These are phyloP conservation scores for Caenorhabditis sp. DNA, from an alignment of 2,888 invertebrate genomes.

Conservation along the genomic window DNA sequence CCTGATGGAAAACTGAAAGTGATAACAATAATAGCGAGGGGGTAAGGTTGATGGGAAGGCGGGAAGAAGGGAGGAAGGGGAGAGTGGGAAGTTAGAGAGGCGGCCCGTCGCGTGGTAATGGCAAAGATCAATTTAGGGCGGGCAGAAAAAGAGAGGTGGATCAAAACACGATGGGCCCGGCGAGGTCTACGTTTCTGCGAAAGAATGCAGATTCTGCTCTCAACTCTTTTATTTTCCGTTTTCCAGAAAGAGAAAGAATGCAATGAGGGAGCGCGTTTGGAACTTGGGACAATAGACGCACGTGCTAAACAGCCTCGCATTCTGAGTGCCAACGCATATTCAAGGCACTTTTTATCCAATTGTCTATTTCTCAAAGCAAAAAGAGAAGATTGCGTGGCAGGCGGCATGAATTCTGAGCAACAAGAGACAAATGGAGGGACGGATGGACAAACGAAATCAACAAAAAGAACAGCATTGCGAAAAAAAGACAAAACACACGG, in stretches of 20 bases:
- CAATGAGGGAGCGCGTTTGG: constrained; percentile 7
- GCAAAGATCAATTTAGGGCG: constrained; percentile 49
- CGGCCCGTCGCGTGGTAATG: constrained; percentile 27
- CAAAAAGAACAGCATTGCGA: constrained; percentile 24
- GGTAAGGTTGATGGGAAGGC: constrained; percentile 15
- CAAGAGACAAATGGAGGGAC: background rate
- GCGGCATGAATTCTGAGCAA: constrained; percentile 11
- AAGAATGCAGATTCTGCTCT: background rate
- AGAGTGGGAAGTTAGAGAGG: constrained; percentile 10
- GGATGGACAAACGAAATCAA: constrained; percentile 15
- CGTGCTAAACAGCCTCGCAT: constrained; percentile 9
- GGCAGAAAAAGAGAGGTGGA: constrained; percentile 4
- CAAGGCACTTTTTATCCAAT: constrained; percentile 41
- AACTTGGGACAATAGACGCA: constrained; percentile 19
- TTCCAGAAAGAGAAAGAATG: constrained; percentile 12
- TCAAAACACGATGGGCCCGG: constrained; percentile 35
- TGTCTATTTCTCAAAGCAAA: constrained; percentile 34
- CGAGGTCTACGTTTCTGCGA: background rate
- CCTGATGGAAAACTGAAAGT: constrained; percentile 54
- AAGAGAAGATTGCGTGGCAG: constrained; percentile 24
- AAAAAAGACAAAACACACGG: background rate
- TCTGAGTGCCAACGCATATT: background rate
- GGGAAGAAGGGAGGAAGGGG: background rate
- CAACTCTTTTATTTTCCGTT: background rate
- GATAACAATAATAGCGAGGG: constrained; percentile 46